Evolutionary conservation across 2,888 invertebrate species (phyloP).

Genomic region (Drosophila gaucha): DNA sequence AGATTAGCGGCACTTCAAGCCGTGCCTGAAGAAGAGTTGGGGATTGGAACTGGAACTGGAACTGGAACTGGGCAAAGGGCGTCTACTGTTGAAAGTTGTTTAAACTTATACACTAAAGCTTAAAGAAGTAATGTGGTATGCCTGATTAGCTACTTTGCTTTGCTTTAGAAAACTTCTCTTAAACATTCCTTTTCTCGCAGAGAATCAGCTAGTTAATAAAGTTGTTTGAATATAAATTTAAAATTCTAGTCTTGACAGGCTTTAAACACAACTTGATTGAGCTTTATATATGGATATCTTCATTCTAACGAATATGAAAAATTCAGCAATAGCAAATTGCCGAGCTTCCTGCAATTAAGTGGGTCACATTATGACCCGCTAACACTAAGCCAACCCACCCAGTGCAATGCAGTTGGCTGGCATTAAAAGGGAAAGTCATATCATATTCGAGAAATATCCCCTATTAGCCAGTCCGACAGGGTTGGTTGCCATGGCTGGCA

Average conservation of each 20-base stretch:
- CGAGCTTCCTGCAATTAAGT: conserved; percentile 11
- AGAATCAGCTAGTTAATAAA: no score
- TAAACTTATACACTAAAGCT: background rate
- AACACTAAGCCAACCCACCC: conserved; percentile 25
- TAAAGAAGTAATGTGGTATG: no score
- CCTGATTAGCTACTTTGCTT: no score
- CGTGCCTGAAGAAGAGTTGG: no score
- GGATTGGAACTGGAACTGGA: conserved; percentile 1
- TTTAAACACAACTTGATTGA: no score
- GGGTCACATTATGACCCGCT: conserved; percentile 48
- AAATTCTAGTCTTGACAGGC: background rate
- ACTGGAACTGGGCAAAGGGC: conserved; percentile 1
- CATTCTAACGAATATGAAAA: background rate
- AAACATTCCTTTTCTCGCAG: background rate
- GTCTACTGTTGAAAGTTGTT: background rate
- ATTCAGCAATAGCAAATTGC: background rate
- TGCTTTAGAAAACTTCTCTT: no score
- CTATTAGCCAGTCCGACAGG: conserved; percentile 12
- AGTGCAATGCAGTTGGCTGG: background rate
- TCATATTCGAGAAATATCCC: conserved; percentile 10
- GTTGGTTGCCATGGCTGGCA: conserved; percentile 28
- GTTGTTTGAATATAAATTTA: no score
- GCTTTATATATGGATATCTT: background rate
- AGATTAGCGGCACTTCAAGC: conserved; percentile 60
- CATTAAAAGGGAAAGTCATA: background rate